A percentile compares a stretch with the other conserved stretches of the same genome.
phyloP scores from a whole-genome alignment of 2,797 vertebrate genomes.

The Poliocrania exsul region DNA sequence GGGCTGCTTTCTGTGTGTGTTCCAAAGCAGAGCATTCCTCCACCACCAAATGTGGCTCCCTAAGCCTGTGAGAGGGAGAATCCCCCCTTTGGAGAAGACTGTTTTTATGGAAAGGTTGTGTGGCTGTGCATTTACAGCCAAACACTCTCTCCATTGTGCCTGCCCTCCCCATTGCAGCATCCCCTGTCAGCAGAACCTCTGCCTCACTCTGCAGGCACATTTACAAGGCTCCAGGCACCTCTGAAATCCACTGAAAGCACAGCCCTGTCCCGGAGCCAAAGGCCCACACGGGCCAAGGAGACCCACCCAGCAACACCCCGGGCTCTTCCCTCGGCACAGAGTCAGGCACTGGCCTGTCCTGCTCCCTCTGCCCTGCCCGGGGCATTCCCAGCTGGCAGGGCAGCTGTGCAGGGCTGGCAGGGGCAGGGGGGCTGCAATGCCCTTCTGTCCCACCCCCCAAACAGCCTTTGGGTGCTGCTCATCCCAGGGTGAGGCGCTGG shows the following conservation, averaged over 20 bases:
- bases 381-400: too few relatives aligned
- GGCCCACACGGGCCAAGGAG: constrained; percentile 48
- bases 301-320: constrained; percentile 67
- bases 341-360: not conserved
- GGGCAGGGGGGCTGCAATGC: too few relatives aligned
- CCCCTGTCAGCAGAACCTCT: constrained; percentile 3
- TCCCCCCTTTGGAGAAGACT: not conserved
- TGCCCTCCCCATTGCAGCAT: not conserved
- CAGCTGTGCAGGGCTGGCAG: too few relatives aligned
- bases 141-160: not conserved
- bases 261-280: constrained; percentile 58
- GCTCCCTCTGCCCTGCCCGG: too few relatives aligned
- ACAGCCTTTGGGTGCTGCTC: not conserved
- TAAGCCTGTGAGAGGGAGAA: not conserved
- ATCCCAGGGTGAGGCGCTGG: not conserved
- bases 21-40: not conserved
- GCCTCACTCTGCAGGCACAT: constrained; percentile 57
- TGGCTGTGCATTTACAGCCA: not conserved
- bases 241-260: constrained; percentile 67
- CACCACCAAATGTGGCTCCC: not conserved
- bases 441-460: not conserved
- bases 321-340: constrained; percentile 45
- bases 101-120: not conserved
- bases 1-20: not conserved
- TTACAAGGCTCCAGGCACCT: constrained; percentile 68